A percentile compares a stretch with the other conserved stretches of the same genome.
Evolutionary conservation across 2,888 invertebrate species (phyloP).

Genomic region (Brachyptera risi): DNA sequence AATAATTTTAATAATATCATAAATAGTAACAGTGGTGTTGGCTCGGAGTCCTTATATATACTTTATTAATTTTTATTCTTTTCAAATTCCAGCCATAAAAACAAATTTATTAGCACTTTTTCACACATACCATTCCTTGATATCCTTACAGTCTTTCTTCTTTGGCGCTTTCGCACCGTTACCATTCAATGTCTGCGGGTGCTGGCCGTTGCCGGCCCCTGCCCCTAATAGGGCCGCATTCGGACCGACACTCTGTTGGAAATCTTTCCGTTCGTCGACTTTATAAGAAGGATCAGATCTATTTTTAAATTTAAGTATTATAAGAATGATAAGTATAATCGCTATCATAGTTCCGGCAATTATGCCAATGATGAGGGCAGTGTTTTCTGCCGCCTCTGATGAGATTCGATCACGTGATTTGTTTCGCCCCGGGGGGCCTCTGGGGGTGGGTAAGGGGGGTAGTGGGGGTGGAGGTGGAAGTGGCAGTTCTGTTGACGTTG

Average conservation of each 20-base stretch:
- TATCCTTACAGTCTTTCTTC: conserved; percentile 79
- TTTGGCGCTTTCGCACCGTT: conserved; percentile 53
- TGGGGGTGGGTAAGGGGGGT: conserved; percentile 41
- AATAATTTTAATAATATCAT: conserved; percentile 7
- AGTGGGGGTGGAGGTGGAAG: conserved; percentile 39
- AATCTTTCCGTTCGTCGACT: conserved; percentile 80
- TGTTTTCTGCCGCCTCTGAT: conserved; percentile 67
- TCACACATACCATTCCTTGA: conserved; percentile 97
- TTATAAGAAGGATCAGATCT: conserved; percentile 89
- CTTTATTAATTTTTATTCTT: neutral
- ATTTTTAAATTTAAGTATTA: conserved; percentile 82
- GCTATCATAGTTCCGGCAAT: conserved; percentile 89
- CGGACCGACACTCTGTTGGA: conserved; percentile 61
- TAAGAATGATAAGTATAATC: conserved; percentile 82
- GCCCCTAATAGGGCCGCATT: conserved; percentile 64
- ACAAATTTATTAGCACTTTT: conserved; percentile 16
- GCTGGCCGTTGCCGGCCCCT: conserved; percentile 55
- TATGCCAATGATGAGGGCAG: conserved; percentile 78
- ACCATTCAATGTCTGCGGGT: conserved; percentile 42
- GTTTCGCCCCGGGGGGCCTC: conserved; percentile 41
- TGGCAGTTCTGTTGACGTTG: conserved; percentile 37
- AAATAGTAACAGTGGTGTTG: conserved; percentile 11
- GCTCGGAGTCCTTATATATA: conserved; percentile 17
- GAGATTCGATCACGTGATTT: conserved; percentile 48
- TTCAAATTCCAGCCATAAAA: too few species aligned